Evolutionary conservation across 2,113 vertebrate species (phyloP).

Genomic region (Phalacrocorax carbo): DNA sequence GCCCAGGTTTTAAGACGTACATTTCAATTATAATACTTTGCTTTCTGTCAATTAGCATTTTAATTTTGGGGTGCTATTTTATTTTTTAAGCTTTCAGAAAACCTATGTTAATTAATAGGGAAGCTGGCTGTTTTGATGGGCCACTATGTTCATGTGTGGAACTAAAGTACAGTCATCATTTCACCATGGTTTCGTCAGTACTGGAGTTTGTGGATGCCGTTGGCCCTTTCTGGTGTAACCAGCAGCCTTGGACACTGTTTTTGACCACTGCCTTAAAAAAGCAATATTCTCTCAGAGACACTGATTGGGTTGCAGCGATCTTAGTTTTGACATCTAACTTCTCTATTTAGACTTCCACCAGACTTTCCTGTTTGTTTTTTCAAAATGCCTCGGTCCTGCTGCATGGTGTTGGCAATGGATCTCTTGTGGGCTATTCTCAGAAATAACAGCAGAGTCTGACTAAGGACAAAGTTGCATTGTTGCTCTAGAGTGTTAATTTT

Average conservation of each 20-base stretch:
- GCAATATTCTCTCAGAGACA: not conserved
- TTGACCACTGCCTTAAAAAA: not conserved
- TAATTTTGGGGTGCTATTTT: not conserved
- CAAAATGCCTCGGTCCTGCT: not conserved
- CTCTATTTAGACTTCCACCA: not conserved
- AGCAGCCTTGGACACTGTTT: not conserved
- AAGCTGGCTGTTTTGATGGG: not conserved
- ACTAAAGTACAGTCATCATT: not conserved
- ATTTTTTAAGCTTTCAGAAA: not conserved
- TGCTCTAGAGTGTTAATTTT: not conserved
- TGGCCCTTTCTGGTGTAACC: not conserved
- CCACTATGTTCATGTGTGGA: rapidly evolving
- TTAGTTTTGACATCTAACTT: not conserved
- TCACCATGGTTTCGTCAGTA: not conserved
- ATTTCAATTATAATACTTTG: not conserved
- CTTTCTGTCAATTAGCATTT: not conserved
- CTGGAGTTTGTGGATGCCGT: not conserved
- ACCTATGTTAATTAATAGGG: not conserved
- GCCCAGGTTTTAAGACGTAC: not conserved
- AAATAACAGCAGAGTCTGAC: not conserved
- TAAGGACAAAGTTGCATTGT: not conserved
- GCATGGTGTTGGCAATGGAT: not conserved
- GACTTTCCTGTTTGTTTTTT: not conserved
- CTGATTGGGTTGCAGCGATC: not conserved
- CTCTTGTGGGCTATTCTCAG: not conserved